These are phyloP conservation scores for Sphecodes monilicornis DNA, from an alignment of 2,888 invertebrate species.

Conservation along the genomic window DNA sequence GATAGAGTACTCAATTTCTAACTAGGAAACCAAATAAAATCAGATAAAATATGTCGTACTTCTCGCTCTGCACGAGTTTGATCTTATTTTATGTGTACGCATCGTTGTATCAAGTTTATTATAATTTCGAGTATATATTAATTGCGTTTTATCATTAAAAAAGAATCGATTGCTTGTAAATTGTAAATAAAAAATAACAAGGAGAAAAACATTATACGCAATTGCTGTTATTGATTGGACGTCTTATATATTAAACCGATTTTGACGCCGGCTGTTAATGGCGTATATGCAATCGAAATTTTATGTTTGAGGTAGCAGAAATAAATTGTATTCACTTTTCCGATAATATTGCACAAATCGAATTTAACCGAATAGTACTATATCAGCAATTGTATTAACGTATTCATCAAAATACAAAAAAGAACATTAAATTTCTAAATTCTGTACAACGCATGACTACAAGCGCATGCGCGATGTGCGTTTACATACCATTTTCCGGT, in stretches of 20 bases:
- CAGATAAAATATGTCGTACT: background rate
- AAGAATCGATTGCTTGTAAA: background rate
- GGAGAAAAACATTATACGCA: conserved; percentile 51
- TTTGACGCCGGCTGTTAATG: conserved; percentile 71
- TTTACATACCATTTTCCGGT: conserved; percentile 69
- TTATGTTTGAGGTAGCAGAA: conserved; percentile 12
- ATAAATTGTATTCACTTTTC: conserved; percentile 14
- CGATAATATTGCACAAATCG: background rate
- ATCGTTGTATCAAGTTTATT: background rate
- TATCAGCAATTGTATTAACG: conserved; percentile 16
- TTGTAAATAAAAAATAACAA: conserved; percentile 8
- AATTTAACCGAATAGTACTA: conserved; percentile 28
- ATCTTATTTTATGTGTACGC: background rate
- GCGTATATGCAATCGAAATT: conserved; percentile 60
- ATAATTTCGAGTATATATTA: background rate
- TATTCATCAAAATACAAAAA: conserved; percentile 40
- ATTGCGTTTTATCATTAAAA: background rate
- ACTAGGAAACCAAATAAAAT: background rate
- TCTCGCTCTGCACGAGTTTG: background rate
- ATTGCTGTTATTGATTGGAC: conserved; percentile 73
- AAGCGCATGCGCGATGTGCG: conserved; percentile 59
- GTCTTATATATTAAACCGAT: conserved; percentile 70
- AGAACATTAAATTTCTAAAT: conserved; percentile 57
- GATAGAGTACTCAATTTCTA: background rate
- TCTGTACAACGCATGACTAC: conserved; percentile 55